Evolutionary conservation across 2,113 vertebrate genomes (phyloP).

Genomic region (Passerina amoena): DNA sequence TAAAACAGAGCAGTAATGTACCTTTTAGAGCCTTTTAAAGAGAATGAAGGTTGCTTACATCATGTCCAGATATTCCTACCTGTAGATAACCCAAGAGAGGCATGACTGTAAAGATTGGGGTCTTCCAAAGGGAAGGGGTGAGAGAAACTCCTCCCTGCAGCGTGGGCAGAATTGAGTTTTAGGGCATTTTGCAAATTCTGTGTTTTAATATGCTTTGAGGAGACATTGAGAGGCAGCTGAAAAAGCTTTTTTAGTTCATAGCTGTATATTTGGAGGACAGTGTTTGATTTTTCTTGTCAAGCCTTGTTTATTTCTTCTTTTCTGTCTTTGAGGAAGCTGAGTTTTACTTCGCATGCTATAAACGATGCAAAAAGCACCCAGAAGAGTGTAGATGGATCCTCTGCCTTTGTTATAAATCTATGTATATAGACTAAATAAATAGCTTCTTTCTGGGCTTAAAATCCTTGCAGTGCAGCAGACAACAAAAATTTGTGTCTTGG

Average conservation of each 20-base stretch:
- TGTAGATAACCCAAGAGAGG: not conserved
- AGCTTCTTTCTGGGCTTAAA: constrained; percentile 41
- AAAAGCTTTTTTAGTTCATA: not conserved
- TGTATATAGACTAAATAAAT: constrained; percentile 59
- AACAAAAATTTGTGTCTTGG: constrained; percentile 46
- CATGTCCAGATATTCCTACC: not conserved
- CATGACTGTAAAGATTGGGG: not conserved
- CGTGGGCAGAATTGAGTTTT: not conserved
- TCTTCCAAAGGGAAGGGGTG: not conserved
- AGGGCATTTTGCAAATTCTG: not conserved
- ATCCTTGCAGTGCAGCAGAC: constrained; percentile 34
- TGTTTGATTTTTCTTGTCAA: not conserved
- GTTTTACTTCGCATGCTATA: not conserved
- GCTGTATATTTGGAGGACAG: not conserved
- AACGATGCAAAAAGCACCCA: not conserved
- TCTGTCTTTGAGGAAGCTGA: not conserved
- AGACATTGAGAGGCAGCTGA: accelerated
- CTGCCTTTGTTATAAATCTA: constrained; percentile 10
- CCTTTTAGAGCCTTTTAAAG: not conserved
- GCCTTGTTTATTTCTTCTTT: not conserved
- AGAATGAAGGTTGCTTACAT: not conserved
- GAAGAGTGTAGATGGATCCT: not conserved
- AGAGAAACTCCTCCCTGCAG: not conserved
- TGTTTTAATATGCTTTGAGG: not conserved
- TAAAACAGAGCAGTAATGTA: not conserved